A percentile compares a stretch with the other conserved stretches of the same genome.
These are phyloP conservation scores for Lithobius niger DNA, from an alignment of 1,140 invertebrate genomes.

Conservation along the genomic window DNA sequence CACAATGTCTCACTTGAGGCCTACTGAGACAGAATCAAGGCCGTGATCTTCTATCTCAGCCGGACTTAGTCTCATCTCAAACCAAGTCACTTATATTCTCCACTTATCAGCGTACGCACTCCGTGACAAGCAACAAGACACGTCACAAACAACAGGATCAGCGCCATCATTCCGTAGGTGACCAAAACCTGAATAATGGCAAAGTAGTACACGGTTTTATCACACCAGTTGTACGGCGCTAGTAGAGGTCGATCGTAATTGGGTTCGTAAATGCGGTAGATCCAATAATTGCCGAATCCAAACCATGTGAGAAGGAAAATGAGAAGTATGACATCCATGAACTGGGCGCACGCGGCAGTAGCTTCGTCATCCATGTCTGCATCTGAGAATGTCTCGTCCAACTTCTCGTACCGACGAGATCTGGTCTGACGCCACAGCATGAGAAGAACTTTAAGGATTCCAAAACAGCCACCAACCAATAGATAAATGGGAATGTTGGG, in stretches of 20 bases:
- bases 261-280: constrained; percentile 58
- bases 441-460: constrained; percentile 52
- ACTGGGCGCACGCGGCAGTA: constrained; percentile 26
- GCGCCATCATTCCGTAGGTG: constrained; percentile 45
- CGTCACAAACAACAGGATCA: constrained; percentile 34
- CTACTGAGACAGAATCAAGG: too few species aligned
- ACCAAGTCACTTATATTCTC: too few species aligned
- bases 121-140: too few species aligned
- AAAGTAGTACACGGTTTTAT: constrained; percentile 60
- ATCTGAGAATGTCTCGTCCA: constrained; percentile 36
- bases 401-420: constrained; percentile 38
- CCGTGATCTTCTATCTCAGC: too few species aligned
- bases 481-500: constrained; percentile 65
- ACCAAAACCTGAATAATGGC: constrained; percentile 54
- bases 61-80: too few species aligned
- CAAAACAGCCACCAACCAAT: constrained; percentile 60
- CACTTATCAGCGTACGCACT: too few species aligned
- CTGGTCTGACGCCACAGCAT: constrained; percentile 52
- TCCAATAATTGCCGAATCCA: constrained; percentile 61
- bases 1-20: too few species aligned
- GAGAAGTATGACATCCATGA: constrained; percentile 43
- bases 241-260: constrained; percentile 49
- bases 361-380: constrained; percentile 25
- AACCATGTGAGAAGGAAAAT: constrained; percentile 62
- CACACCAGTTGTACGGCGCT: constrained; percentile 58